phyloP scores from a whole-genome alignment of 1,140 invertebrate genomes.

The Chironomus striatipennis region DNA sequence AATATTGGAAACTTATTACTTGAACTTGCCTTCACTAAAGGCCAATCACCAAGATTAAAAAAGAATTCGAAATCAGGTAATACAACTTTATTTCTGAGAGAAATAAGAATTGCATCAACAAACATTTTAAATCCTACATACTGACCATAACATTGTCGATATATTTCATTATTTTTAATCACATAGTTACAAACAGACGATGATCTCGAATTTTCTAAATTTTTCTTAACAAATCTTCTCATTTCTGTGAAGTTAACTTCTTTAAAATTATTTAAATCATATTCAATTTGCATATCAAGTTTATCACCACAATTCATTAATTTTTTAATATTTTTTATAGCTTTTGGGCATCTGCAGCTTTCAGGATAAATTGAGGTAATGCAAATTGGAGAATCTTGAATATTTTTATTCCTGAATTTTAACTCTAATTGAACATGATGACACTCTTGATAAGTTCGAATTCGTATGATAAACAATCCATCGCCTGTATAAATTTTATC shows the following conservation, averaged over 20 bases:
- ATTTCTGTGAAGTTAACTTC: slow-evolving; percentile 63
- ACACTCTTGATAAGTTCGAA: slow-evolving; percentile 70
- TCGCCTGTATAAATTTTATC: slow-evolving; percentile 76
- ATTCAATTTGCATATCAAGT: slow-evolving; percentile 58
- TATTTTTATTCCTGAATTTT: slow-evolving; percentile 54
- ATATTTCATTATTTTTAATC: slow-evolving; percentile 76
- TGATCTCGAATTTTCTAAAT: slow-evolving; percentile 46
- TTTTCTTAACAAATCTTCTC: slow-evolving; percentile 53
- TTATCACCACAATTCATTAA: slow-evolving; percentile 55
- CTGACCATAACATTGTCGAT: slow-evolving; percentile 84
- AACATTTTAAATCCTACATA: slow-evolving; percentile 97
- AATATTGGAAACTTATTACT: slow-evolving; percentile 67
- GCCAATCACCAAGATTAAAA: slow-evolving; percentile 94
- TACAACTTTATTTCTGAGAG: slow-evolving; percentile 68
- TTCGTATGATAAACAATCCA: slow-evolving; percentile 77
- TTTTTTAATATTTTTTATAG: slow-evolving; percentile 57
- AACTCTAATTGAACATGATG: slow-evolving; percentile 60
- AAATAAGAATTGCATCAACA: slow-evolving; percentile 79
- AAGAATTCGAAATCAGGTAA: slow-evolving; percentile 87
- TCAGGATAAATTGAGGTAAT: slow-evolving; percentile 70
- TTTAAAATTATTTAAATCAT: slow-evolving; percentile 63
- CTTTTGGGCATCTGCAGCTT: slow-evolving; percentile 73
- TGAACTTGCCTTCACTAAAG: slow-evolving; percentile 53
- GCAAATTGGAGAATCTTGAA: slow-evolving; percentile 57
- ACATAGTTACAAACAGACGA: slow-evolving; percentile 88